These are phyloP conservation scores for Meteorus sp. DNA, from an alignment of 1,140 invertebrate genomes.

Conservation along the genomic window DNA sequence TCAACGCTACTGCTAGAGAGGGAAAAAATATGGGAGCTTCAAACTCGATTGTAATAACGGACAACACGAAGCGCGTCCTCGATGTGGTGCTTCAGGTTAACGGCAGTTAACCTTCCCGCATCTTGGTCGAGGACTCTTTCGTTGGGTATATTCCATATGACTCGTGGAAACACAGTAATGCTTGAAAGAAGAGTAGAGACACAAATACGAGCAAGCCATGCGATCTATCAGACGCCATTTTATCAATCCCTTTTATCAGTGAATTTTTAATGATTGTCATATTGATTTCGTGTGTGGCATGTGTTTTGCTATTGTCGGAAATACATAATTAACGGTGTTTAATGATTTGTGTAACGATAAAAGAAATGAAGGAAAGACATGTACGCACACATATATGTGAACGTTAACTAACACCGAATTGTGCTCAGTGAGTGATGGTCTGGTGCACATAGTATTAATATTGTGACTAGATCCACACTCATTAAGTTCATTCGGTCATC, in stretches of 20 bases:
- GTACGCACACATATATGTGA: no score
- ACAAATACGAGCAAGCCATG: no score
- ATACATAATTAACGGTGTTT: constrained; percentile 11
- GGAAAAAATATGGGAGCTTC: no score
- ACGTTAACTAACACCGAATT: constrained; percentile 32
- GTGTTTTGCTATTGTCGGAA: constrained; percentile 12
- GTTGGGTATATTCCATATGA: no score
- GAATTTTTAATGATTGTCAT: neutral
- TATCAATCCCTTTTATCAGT: neutral
- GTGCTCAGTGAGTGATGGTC: constrained; percentile 70
- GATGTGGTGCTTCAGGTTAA: constrained; percentile 41
- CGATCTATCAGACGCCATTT: no score
- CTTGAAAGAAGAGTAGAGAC: no score
- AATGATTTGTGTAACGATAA: neutral
- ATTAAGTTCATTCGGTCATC: constrained; percentile 63
- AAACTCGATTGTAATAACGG: constrained; percentile 35
- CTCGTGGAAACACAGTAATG: no score
- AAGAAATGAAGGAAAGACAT: constrained; percentile 9
- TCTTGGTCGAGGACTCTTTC: constrained; percentile 17
- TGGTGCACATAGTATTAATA: constrained; percentile 66
- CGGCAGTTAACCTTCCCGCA: constrained; percentile 41
- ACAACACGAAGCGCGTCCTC: constrained; percentile 24
- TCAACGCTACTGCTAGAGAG: no score
- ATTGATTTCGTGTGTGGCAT: neutral
- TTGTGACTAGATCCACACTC: constrained; percentile 89